Evolutionary conservation across 2,797 vertebrate genomes (phyloP).

Genomic region (Siniperca undulata): DNA sequence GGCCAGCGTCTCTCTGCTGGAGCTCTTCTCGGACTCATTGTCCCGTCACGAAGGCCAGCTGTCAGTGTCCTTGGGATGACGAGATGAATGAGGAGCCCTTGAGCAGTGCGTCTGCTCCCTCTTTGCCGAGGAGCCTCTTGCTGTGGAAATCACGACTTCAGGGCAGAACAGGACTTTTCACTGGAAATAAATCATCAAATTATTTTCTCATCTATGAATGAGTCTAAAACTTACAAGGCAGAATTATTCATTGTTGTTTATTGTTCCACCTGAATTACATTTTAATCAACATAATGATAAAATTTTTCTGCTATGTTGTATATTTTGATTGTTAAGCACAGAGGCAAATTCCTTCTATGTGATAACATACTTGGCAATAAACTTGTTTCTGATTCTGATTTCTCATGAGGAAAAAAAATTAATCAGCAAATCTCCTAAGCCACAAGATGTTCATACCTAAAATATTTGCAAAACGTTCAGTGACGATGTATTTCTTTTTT

Average conservation of each 20-base stretch:
- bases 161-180: constrained; percentile 37
- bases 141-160: constrained; percentile 69
- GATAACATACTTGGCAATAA: too few species aligned
- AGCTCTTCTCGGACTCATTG: constrained; percentile 73
- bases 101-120: constrained; percentile 75
- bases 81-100: constrained; percentile 75
- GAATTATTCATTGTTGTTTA: constrained; percentile 11
- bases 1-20: constrained; percentile 74
- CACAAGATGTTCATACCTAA: neutral
- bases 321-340: too few species aligned
- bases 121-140: constrained; percentile 69
- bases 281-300: neutral
- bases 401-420: neutral
- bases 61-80: constrained; percentile 76
- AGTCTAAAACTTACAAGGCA: constrained; percentile 28
- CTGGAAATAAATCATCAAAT: constrained; percentile 36
- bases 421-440: neutral
- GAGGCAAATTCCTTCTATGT: too few species aligned
- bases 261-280: neutral
- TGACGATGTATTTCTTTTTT: neutral
- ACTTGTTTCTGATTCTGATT: too few species aligned
- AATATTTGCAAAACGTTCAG: neutral
- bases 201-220: constrained; percentile 35
- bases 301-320: too few species aligned
- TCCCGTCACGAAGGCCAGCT: constrained; percentile 83